Conservation (phyloP, 2,888 invertebrate genomes). For the Nomada lathburiana region DNA sequence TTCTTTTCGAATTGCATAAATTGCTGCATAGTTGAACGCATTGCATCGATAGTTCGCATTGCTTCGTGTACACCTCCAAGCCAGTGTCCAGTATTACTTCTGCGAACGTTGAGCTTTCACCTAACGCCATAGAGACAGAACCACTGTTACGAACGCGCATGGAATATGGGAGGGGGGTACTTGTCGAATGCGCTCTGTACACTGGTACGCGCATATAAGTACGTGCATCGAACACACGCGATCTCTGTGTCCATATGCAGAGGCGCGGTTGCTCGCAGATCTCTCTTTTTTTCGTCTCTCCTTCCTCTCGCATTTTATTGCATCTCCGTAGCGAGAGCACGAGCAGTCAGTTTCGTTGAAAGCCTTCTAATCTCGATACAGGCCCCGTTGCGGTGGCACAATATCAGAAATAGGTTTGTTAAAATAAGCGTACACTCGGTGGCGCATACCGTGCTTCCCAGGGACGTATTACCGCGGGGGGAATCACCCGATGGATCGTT, state of each 20-base stretch:
- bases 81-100: conserved; percentile 51
- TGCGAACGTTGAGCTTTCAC: conserved; percentile 66
- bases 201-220: conserved; percentile 10
- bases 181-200: conserved; percentile 59
- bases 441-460: conserved; percentile 71
- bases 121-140: conserved; percentile 58
- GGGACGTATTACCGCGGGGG: conserved; percentile 67
- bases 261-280: conserved; percentile 37
- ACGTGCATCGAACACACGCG: conserved; percentile 33
- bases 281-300: conserved; percentile 10
- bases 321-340: conserved; percentile 32
- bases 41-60: conserved; percentile 40
- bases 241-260: conserved; percentile 43
- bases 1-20: background rate
- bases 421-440: conserved; percentile 77
- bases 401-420: conserved; percentile 80
- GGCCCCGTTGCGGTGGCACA: conserved; percentile 72
- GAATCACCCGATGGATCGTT: conserved; percentile 48
- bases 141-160: conserved; percentile 42
- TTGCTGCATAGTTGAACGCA: background rate
- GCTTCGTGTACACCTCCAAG: conserved; percentile 19
- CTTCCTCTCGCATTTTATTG: conserved; percentile 38
- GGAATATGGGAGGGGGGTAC: conserved; percentile 30
- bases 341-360: conserved; percentile 65
- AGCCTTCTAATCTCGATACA: conserved; percentile 77